Conservation (phyloP, 1,140 invertebrate species). For the Drosophila orena region DNA sequence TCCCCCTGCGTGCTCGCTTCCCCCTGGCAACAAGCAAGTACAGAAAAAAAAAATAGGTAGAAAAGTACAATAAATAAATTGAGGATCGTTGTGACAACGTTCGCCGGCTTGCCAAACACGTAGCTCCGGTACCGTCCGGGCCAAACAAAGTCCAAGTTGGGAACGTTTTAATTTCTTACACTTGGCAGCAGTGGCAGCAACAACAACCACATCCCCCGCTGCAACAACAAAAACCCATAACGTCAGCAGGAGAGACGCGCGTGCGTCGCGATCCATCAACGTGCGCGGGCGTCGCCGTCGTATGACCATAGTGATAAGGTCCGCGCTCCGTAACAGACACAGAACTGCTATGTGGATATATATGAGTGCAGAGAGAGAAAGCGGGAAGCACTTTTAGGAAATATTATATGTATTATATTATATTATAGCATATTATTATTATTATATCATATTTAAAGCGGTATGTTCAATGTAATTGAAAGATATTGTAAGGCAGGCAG, state of each 20-base stretch:
- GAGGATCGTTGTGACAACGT: conserved; percentile 65
- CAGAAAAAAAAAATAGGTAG: conserved; percentile 37
- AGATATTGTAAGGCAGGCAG: too few species aligned
- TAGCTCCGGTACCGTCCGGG: conserved; percentile 40
- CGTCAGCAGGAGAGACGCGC: conserved; percentile 52
- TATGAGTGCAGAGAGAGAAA: conserved; percentile 17
- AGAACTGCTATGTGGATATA: conserved; percentile 33
- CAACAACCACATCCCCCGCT: background rate
- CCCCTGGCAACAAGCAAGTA: conserved; percentile 32
- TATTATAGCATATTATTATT: too few species aligned
- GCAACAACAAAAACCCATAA: background rate
- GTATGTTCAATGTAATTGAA: too few species aligned
- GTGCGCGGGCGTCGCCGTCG: conserved; percentile 69
- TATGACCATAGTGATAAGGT: conserved; percentile 60
- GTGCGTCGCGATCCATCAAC: conserved; percentile 79
- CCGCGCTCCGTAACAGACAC: conserved; percentile 38
- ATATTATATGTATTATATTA: too few species aligned
- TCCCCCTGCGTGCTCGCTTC: conserved; percentile 50
- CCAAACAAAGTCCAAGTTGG: conserved; percentile 81
- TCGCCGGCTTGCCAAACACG: conserved; percentile 76
- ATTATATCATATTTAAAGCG: too few species aligned
- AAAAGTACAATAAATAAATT: conserved; percentile 82
- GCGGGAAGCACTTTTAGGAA: too few species aligned
- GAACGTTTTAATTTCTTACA: conserved; percentile 82
- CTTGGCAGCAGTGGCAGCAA: conserved; percentile 63